phyloP scores from a whole-genome alignment of 2,888 invertebrate genomes.

The Mechanitis mazaeus region DNA sequence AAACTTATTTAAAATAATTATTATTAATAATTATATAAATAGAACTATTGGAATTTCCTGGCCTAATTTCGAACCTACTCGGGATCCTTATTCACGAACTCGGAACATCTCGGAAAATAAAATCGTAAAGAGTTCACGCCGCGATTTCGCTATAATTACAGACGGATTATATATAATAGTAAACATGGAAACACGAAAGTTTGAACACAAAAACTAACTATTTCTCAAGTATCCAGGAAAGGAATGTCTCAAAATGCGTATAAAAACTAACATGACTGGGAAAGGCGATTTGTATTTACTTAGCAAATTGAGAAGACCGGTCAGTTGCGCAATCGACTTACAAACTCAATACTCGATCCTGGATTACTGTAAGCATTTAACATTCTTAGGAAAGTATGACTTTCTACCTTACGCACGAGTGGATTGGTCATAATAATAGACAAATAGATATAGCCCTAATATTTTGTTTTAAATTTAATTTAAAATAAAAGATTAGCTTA shows the following conservation, averaged over 20 bases:
- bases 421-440: conserved; percentile 22
- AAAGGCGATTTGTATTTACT: not conserved
- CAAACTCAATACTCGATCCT: conserved; percentile 37
- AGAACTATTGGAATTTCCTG: too few species aligned
- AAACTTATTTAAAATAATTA: too few species aligned
- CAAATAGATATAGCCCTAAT: not conserved
- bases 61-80: too few species aligned
- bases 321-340: conserved; percentile 31
- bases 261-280: not conserved
- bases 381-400: conserved; percentile 58
- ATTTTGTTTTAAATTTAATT: not conserved
- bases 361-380: conserved; percentile 44
- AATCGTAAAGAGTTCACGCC: too few species aligned
- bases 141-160: too few species aligned
- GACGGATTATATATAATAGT: too few species aligned
- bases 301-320: not conserved
- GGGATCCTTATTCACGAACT: too few species aligned
- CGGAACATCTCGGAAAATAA: too few species aligned
- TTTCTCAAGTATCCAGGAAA: not conserved
- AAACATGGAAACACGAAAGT: too few species aligned
- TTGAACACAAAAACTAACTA: not conserved
- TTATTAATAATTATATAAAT: too few species aligned
- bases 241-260: not conserved
- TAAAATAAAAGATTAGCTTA: too few species aligned
- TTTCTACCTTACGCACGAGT: conserved; percentile 58